Conservation (phyloP, 2,888 invertebrate genomes). For the Sisyra nigra region DNA sequence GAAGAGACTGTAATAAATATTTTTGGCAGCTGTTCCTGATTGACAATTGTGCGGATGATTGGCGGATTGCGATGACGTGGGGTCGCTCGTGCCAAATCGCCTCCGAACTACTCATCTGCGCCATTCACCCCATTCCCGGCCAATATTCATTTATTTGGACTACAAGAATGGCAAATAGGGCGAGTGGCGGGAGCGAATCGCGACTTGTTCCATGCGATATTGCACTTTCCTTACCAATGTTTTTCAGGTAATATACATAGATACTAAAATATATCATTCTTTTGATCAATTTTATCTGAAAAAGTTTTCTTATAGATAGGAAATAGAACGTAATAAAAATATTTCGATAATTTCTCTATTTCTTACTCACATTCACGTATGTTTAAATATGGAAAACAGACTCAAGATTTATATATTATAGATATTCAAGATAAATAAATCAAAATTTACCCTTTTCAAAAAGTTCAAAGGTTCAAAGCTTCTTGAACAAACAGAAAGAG, state of each 20-base stretch:
- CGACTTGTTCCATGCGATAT: constrained; percentile 86
- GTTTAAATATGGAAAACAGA: no score
- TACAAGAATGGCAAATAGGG: constrained; percentile 85
- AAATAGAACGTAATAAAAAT: no score
- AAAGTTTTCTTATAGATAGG: not conserved
- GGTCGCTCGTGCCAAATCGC: constrained; percentile 87
- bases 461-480: no score
- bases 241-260: constrained; percentile 40
- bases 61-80: constrained; percentile 99
- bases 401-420: no score
- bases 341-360: no score
- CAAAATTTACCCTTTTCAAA: no score
- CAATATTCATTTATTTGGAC: constrained; percentile 94
- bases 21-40: constrained; percentile 93
- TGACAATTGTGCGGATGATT: constrained; percentile 99
- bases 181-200: constrained; percentile 40
- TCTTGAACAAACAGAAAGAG: no score
- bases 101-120: constrained; percentile 87
- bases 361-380: no score
- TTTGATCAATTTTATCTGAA: not conserved
- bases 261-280: not conserved
- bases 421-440: no score
- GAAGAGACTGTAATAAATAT: constrained; percentile 2
- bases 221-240: constrained; percentile 96
- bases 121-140: constrained; percentile 95